Conservation (phyloP, 2,113 vertebrate genomes). For the Crotalus helleri region DNA sequence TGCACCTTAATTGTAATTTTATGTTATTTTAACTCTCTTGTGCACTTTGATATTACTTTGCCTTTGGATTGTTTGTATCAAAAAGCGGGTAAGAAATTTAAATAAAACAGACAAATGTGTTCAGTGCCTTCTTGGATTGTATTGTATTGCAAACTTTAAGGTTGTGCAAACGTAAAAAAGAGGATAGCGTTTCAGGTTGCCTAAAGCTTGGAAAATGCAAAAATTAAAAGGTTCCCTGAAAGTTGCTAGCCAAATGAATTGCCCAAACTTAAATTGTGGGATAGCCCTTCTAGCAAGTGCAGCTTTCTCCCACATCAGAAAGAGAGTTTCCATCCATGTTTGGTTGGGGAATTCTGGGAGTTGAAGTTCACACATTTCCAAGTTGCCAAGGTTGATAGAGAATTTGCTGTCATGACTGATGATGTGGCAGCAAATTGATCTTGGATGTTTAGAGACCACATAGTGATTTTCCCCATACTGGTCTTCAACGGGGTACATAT, state of each 20-base stretch:
- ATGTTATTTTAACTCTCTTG: background rate
- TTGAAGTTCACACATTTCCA: background rate
- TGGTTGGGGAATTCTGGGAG: background rate
- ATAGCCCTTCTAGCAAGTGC: background rate
- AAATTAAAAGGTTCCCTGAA: background rate
- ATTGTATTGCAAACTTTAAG: background rate
- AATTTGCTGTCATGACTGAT: background rate
- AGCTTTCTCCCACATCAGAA: background rate
- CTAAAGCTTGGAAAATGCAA: background rate
- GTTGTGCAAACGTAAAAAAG: background rate
- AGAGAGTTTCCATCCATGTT: background rate
- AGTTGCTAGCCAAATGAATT: background rate
- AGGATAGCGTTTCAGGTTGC: background rate
- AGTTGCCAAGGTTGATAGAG: background rate
- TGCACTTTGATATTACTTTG: background rate
- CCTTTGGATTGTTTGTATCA: background rate
- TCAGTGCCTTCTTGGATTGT: background rate
- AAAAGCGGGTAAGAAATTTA: background rate
- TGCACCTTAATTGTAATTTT: background rate
- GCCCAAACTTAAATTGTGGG: background rate
- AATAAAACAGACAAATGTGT: background rate
- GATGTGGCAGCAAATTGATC: background rate
- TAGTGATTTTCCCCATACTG: background rate
- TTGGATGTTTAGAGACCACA: background rate
- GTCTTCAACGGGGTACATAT: too few species aligned